Conservation (phyloP, 2,888 invertebrate genomes). For the Physocephala rufipes region DNA sequence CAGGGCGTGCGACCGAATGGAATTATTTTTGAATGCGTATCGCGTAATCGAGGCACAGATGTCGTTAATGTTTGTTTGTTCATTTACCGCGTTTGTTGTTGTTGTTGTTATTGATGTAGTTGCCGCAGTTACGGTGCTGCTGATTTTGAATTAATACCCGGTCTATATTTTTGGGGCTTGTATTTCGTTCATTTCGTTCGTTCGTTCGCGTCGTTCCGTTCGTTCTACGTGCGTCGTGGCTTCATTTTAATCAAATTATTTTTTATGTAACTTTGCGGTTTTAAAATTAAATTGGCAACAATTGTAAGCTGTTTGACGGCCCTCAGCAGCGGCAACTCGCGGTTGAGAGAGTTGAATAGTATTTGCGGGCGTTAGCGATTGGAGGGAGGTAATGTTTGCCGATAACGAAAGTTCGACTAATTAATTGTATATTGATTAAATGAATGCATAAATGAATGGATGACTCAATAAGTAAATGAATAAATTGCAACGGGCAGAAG, state of each 20-base stretch:
- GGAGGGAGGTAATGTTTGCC: neutral
- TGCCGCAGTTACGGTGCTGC: neutral
- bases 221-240: neutral
- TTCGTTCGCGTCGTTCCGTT: no score
- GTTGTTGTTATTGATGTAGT: conserved; percentile 13
- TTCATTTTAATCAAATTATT: conserved; percentile 34
- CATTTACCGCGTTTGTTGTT: neutral
- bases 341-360: neutral
- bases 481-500: no score
- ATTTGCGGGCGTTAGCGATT: neutral
- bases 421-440: conserved; percentile 28
- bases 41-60: neutral
- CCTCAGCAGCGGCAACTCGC: neutral
- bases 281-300: conserved; percentile 31
- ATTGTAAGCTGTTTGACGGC: neutral
- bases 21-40: conserved; percentile 8
- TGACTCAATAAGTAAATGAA: neutral
- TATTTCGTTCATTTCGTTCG: no score
- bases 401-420: neutral
- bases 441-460: neutral
- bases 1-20: neutral
- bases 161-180: no score
- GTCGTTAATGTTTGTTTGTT: conserved; percentile 16
- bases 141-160: no score
- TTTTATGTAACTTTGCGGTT: conserved; percentile 32